Evolutionary conservation across 1,140 invertebrate species (phyloP).

Genomic region (Drosophila erecta): DNA sequence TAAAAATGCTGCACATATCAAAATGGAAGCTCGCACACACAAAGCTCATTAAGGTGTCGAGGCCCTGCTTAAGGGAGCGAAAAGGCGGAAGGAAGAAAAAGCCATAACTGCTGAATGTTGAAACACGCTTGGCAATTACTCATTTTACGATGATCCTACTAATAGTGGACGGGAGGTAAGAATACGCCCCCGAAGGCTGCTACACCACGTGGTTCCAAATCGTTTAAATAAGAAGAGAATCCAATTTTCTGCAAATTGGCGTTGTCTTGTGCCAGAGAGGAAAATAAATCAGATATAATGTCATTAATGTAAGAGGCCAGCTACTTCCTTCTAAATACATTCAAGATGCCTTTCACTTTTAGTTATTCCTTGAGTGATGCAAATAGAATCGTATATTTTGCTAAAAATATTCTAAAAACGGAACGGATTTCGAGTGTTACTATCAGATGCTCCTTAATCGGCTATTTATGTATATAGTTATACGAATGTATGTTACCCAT

Average conservation of each 20-base stretch:
- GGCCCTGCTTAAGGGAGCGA: neutral
- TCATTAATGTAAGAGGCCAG: too few relatives aligned
- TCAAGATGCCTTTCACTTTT: too few relatives aligned
- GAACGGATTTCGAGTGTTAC: too few relatives aligned
- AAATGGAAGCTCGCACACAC: constrained; percentile 43
- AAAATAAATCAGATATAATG: neutral
- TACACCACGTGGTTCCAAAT: constrained; percentile 25
- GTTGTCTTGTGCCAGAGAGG: neutral
- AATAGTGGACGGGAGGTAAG: constrained; percentile 61
- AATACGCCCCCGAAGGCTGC: constrained; percentile 35
- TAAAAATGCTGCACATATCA: constrained; percentile 63
- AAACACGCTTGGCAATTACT: constrained; percentile 75
- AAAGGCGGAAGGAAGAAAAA: constrained; percentile 4
- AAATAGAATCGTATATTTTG: too few relatives aligned
- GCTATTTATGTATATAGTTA: too few relatives aligned
- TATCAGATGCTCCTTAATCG: too few relatives aligned
- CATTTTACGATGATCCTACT: constrained; percentile 72
- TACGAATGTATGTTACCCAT: too few relatives aligned
- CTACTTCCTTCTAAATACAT: too few relatives aligned
- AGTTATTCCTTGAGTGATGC: too few relatives aligned
- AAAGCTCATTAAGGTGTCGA: constrained; percentile 53
- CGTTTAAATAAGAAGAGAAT: constrained; percentile 52
- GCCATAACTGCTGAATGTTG: constrained; percentile 49
- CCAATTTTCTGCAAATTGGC: neutral
- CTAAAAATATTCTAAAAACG: too few relatives aligned